A percentile compares a stretch with the other conserved stretches of the same genome.
These are phyloP conservation scores for Rhineura floridana DNA, from an alignment of 2,113 vertebrate species.

Conservation along the genomic window DNA sequence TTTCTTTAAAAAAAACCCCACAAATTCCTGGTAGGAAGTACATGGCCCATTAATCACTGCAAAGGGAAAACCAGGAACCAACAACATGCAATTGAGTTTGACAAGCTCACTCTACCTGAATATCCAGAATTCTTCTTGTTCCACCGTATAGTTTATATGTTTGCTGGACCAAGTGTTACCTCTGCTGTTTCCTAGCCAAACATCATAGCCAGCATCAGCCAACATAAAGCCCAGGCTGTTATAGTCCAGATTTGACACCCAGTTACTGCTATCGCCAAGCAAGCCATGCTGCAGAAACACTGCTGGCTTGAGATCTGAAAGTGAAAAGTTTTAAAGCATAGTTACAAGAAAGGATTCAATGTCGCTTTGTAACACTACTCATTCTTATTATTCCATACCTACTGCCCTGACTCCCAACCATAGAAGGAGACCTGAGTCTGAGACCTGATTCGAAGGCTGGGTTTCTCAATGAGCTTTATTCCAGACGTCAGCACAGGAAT, in stretches of 20 bases:
- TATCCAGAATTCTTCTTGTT: conserved; percentile 87
- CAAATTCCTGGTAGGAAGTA: background rate
- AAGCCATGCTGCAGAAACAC: conserved; percentile 93
- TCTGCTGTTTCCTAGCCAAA: conserved; percentile 95
- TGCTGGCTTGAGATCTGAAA: conserved; percentile 80
- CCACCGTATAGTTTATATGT: conserved; percentile 76
- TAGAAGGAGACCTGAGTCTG: no score
- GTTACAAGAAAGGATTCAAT: background rate
- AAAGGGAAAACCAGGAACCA: background rate
- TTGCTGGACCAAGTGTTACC: conserved; percentile 93
- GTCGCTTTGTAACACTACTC: background rate
- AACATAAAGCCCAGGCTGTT: conserved; percentile 89
- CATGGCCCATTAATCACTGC: no score
- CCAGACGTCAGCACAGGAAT: no score
- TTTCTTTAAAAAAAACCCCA: no score
- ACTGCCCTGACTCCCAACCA: no score
- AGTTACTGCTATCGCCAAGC: conserved; percentile 89
- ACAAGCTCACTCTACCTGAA: conserved; percentile 82
- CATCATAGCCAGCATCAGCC: conserved; percentile 91
- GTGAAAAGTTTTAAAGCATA: conserved; percentile 18
- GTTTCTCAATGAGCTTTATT: no score
- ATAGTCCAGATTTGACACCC: conserved; percentile 88
- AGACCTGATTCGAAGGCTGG: no score
- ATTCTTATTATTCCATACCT: background rate
- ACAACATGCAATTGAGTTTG: background rate